A percentile compares a stretch with the other conserved stretches of the same genome.
These are phyloP conservation scores for Pogonomyrmex barbatus DNA, from an alignment of 1,140 invertebrate genomes.

Conservation along the genomic window DNA sequence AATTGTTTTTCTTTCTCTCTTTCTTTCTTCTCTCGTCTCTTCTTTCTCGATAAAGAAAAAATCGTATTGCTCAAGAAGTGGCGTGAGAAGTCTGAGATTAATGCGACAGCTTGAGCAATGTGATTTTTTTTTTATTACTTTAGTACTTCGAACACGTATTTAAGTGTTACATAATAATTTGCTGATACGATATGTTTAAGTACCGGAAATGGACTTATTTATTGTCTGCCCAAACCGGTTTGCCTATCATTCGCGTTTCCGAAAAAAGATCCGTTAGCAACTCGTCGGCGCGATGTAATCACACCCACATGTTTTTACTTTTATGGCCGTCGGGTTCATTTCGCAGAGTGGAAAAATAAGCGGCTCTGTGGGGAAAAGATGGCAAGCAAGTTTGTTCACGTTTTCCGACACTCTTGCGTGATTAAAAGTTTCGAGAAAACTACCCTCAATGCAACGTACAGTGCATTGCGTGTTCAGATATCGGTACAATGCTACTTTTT, in stretches of 20 bases:
- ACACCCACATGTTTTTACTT: conserved; percentile 35
- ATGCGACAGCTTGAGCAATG: neutral
- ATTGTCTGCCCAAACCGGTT: conserved; percentile 42
- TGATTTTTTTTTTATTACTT: neutral
- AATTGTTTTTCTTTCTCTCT: neutral
- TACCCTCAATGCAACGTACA: conserved; percentile 12
- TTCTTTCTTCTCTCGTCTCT: neutral
- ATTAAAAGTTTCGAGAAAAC: conserved; percentile 59
- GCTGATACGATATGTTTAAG: conserved; percentile 30
- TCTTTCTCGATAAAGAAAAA: too few relatives aligned
- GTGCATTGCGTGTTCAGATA: conserved; percentile 11
- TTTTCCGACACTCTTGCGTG: conserved; percentile 31
- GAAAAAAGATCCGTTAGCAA: conserved; percentile 31
- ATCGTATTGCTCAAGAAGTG: neutral
- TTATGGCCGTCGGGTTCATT: neutral
- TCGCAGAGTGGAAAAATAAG: conserved; percentile 17
- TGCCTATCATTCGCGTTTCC: neutral
- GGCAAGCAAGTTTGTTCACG: neutral
- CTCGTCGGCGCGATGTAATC: conserved; percentile 21
- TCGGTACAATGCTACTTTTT: neutral
- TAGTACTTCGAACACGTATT: neutral
- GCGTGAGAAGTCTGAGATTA: neutral
- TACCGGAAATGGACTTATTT: conserved; percentile 38
- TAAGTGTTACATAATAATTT: conserved; percentile 12
- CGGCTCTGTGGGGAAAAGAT: neutral